Conservation (phyloP, 64 coral and sea anemone genomes). For the Orbicella faveolata region DNA sequence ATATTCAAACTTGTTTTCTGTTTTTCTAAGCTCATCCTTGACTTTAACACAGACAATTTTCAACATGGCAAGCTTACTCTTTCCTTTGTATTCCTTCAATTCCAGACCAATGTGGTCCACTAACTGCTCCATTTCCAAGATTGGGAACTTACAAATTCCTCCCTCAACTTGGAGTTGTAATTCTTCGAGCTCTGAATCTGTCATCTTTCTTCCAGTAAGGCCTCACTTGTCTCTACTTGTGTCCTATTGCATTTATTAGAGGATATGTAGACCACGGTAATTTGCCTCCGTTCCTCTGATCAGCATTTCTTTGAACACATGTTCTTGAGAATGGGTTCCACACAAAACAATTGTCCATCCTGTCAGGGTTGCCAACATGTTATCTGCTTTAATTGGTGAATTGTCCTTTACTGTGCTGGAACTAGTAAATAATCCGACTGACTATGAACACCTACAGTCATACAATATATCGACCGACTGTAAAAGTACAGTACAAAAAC, state of each 20-base stretch:
- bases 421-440: too few relatives aligned
- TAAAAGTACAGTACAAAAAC: too few relatives aligned
- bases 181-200: neutral
- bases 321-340: too few relatives aligned
- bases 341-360: neutral
- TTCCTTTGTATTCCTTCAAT: constrained; percentile 7
- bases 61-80: constrained; percentile 19
- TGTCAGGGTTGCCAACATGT: constrained; percentile 48
- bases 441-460: too few relatives aligned
- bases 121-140: constrained; percentile 20
- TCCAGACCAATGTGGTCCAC: neutral
- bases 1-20: constrained; percentile 3
- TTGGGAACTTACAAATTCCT: constrained; percentile 15
- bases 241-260: neutral
- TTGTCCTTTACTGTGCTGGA: neutral
- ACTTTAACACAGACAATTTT: neutral
- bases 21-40: neutral
- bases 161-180: neutral
- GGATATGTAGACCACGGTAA: neutral
- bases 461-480: too few relatives aligned
- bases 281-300: neutral
- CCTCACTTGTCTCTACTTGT: too few relatives aligned
- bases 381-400: neutral
- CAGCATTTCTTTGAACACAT: neutral
- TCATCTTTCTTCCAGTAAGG: constrained; percentile 2